Conservation (phyloP, 2,888 invertebrate species). For the Lottia gigantea region DNA sequence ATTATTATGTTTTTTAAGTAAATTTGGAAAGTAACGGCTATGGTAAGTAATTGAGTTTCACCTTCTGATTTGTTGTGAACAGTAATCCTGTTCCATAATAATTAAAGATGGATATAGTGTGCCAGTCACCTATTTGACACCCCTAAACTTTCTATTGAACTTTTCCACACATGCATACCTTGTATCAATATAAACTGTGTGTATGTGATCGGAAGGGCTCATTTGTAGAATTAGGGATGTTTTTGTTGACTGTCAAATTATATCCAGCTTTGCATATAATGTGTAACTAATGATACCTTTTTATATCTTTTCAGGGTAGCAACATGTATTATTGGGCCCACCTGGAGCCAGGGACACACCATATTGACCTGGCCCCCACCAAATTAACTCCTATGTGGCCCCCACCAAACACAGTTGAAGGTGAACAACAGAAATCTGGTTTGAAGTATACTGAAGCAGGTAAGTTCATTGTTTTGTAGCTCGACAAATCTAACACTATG, state of each 20-base stretch:
- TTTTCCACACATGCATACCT: too few species aligned
- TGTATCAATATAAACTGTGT: too few species aligned
- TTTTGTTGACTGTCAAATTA: too few species aligned
- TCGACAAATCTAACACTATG: too few species aligned
- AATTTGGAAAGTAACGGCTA: too few species aligned
- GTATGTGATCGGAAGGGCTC: too few species aligned
- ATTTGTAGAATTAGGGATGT: too few species aligned
- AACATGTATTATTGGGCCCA: slow-evolving; percentile 93
- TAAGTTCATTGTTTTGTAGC: slow-evolving; percentile 37
- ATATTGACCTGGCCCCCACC: slow-evolving; percentile 77
- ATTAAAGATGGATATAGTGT: not conserved
- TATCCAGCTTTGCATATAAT: too few species aligned
- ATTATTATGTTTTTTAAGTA: too few species aligned
- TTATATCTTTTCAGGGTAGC: slow-evolving; percentile 76
- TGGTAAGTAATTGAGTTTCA: too few species aligned
- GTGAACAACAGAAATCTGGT: slow-evolving; percentile 53
- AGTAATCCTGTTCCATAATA: not conserved
- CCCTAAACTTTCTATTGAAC: too few species aligned
- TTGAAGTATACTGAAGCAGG: slow-evolving; percentile 69
- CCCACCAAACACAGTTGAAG: slow-evolving; percentile 48
- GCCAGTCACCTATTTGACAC: not conserved
- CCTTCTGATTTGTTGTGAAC: too few species aligned
- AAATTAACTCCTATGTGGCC: slow-evolving; percentile 83
- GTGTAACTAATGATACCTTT: not conserved
- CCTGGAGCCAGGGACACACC: slow-evolving; percentile 73